A percentile compares a stretch with the other conserved stretches of the same genome.
Evolutionary conservation across 2,113 vertebrate species (phyloP).

Genomic region (Cricetomys ansorgei): DNA sequence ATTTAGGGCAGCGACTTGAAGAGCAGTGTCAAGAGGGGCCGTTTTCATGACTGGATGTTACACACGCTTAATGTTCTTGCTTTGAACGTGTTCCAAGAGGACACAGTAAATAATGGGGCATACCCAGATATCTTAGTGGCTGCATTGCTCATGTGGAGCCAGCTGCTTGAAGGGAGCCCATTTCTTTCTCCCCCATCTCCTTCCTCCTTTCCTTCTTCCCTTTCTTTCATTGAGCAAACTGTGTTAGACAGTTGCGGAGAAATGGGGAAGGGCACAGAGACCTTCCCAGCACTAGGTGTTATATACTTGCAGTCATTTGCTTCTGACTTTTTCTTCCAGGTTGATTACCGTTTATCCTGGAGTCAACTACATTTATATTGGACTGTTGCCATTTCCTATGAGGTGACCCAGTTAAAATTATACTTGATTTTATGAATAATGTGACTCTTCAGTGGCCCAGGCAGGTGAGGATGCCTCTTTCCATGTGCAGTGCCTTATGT

Average conservation of each 20-base stretch:
- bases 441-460: neutral
- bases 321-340: constrained; percentile 3
- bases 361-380: neutral
- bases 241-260: neutral
- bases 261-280: neutral
- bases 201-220: accelerated
- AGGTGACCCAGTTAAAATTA: neutral
- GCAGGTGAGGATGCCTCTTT: too few species aligned
- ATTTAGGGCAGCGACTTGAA: constrained; percentile 74
- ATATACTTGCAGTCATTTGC: neutral
- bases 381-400: neutral
- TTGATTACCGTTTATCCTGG: neutral
- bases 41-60: constrained; percentile 73
- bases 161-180: neutral
- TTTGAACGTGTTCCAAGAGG: constrained; percentile 55
- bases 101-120: constrained; percentile 53
- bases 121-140: neutral
- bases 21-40: constrained; percentile 61
- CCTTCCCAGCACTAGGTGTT: neutral
- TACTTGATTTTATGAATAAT: neutral
- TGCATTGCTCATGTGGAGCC: neutral
- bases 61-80: constrained; percentile 58
- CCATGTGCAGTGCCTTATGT: neutral
- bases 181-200: neutral
- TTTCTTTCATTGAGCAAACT: neutral